These are phyloP conservation scores for Dicrostonyx torquatus DNA, from an alignment of 2,797 vertebrate genomes.

Conservation along the genomic window DNA sequence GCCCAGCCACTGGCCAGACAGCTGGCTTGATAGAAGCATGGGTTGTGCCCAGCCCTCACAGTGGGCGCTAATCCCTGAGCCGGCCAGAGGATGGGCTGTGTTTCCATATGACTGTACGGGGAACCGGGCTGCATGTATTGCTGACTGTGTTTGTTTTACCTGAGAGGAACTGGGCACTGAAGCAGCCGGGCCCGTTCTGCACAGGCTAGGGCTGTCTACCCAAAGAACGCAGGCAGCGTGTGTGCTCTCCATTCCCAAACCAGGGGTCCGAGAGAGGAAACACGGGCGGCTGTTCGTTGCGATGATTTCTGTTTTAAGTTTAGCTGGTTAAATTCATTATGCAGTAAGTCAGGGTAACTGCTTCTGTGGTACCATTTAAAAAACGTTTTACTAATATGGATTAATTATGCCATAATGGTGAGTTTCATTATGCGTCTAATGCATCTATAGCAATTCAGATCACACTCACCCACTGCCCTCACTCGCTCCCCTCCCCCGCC, in stretches of 20 bases:
- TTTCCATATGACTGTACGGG: not conserved
- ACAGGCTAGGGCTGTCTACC: not conserved
- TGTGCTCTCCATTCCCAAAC: not conserved
- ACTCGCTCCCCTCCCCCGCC: too few species aligned
- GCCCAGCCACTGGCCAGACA: not conserved
- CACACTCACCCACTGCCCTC: not conserved
- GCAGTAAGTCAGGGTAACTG: not conserved
- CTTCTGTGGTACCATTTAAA: not conserved
- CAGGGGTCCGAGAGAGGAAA: not conserved
- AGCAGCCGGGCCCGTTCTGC: not conserved
- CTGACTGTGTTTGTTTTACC: not conserved
- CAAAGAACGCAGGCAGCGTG: not conserved
- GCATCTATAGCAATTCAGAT: not conserved
- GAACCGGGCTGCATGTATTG: not conserved
- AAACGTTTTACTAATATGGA: not conserved
- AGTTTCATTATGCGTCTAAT: not conserved
- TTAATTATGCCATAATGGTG: not conserved
- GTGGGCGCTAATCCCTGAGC: not conserved
- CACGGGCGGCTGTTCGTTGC: fast-evolving
- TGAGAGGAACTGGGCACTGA: too few species aligned
- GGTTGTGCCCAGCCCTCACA: not conserved
- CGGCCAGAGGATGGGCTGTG: not conserved
- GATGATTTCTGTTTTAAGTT: not conserved
- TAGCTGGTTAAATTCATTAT: not conserved
- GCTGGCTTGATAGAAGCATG: not conserved